phyloP scores from a whole-genome alignment of 37 sponge, comb jelly and placozoan species.

The Beroe ovata region DNA sequence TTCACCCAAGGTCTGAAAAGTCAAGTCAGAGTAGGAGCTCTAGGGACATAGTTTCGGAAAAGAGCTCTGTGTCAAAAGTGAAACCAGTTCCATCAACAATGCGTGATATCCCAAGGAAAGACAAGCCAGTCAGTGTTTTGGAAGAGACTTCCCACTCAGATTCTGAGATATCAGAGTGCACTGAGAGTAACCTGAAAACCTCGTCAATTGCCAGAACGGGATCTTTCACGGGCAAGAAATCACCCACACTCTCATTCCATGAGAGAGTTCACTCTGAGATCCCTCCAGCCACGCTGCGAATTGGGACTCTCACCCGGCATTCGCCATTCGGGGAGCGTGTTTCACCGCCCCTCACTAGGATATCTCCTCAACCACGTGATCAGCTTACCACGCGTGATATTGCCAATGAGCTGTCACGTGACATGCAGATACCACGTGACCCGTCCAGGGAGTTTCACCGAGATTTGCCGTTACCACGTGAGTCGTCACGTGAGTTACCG shows the following conservation, averaged over 20 bases:
- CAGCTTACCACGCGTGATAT: background rate
- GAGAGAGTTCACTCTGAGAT: slow-evolving; percentile 2
- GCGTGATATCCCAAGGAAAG: background rate
- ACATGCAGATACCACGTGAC: slow-evolving; percentile 19
- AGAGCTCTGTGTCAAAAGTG: background rate
- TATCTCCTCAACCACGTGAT: slow-evolving; percentile 3
- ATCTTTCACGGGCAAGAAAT: slow-evolving; percentile 24
- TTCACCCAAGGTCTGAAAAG: slow-evolving; percentile 18
- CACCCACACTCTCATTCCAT: background rate
- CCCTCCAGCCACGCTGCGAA: background rate
- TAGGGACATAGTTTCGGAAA: background rate
- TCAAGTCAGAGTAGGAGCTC: background rate
- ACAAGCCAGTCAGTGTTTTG: background rate
- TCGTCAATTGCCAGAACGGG: background rate
- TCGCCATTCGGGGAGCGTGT: background rate
- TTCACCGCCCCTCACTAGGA: background rate
- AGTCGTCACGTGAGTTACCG: slow-evolving; percentile 6
- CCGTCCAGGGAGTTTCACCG: background rate
- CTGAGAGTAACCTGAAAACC: background rate
- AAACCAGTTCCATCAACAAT: background rate
- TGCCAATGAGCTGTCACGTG: slow-evolving; percentile 2
- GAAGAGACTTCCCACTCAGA: slow-evolving; percentile 43
- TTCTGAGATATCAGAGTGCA: slow-evolving; percentile 15
- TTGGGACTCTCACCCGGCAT: background rate
- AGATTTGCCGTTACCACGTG: background rate